Evolutionary conservation across 2,797 vertebrate genomes (phyloP).

Genomic region (Sus cebifrons): DNA sequence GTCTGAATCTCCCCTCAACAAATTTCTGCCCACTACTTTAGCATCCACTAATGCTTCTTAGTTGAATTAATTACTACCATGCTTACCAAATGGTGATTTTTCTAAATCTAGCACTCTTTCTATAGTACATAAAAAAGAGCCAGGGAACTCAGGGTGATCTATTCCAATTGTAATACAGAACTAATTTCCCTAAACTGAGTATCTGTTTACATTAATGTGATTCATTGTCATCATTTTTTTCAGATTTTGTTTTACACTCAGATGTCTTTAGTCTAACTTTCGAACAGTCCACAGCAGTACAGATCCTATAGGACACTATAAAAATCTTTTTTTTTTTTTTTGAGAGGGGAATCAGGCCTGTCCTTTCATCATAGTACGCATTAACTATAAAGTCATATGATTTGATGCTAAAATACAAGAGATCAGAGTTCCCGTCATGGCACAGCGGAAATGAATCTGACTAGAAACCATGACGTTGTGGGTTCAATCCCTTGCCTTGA

Average conservation of each 20-base stretch:
- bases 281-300: conserved; percentile 22
- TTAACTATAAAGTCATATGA: background rate
- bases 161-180: background rate
- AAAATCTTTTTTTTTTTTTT: background rate
- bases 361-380: background rate
- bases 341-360: background rate
- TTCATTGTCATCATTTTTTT: background rate
- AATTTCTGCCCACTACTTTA: background rate
- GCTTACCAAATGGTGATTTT: conserved; percentile 14
- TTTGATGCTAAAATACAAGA: background rate
- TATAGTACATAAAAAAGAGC: conserved; percentile 8
- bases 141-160: conserved; percentile 22
- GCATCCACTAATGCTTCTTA: conserved; percentile 31
- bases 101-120: background rate
- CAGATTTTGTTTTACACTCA: conserved; percentile 49
- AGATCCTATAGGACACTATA: background rate
- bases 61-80: conserved; percentile 27
- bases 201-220: conserved; percentile 27
- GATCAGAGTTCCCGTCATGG: no score
- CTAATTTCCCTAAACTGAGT: background rate
- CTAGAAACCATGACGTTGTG: no score
- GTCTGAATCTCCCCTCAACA: background rate
- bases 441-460: no score
- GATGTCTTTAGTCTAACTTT: conserved; percentile 28
- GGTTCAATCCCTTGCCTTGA: no score